Evolutionary conservation across 1,140 invertebrate species (phyloP).

Genomic region (Acyrthosiphon pisum): DNA sequence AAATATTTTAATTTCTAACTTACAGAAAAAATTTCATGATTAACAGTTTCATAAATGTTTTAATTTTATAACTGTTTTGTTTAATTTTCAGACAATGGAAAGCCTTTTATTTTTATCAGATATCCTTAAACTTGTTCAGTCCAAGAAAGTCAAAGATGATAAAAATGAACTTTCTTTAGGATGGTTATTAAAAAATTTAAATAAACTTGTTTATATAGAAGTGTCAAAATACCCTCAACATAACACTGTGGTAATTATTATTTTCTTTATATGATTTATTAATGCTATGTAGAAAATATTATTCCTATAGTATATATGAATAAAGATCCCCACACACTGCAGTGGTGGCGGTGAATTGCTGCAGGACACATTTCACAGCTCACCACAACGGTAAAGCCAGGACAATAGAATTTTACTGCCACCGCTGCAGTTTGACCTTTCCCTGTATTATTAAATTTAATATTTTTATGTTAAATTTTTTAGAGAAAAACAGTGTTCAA

Average conservation of each 20-base stretch:
- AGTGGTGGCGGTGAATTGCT: too few species aligned
- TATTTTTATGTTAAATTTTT: slow-evolving; percentile 40
- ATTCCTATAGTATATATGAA: not conserved
- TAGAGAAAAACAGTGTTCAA: slow-evolving; percentile 75
- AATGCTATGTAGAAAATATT: too few species aligned
- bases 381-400: too few species aligned
- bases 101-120: slow-evolving; percentile 76
- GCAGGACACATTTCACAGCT: too few species aligned
- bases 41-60: not conserved
- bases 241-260: slow-evolving; percentile 68
- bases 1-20: slow-evolving; percentile 19
- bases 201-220: slow-evolving; percentile 77
- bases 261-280: not conserved
- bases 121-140: slow-evolving; percentile 63
- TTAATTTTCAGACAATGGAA: slow-evolving; percentile 67
- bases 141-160: slow-evolving; percentile 61
- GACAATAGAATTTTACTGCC: too few species aligned
- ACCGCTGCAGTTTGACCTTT: too few species aligned
- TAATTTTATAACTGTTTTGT: not conserved
- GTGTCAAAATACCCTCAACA: slow-evolving; percentile 69
- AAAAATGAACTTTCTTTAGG: slow-evolving; percentile 64
- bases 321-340: too few species aligned
- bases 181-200: slow-evolving; percentile 75
- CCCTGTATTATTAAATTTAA: not conserved
- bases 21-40: not conserved